phyloP scores from a whole-genome alignment of 1,140 invertebrate genomes.

The Chlorops oryzae region DNA sequence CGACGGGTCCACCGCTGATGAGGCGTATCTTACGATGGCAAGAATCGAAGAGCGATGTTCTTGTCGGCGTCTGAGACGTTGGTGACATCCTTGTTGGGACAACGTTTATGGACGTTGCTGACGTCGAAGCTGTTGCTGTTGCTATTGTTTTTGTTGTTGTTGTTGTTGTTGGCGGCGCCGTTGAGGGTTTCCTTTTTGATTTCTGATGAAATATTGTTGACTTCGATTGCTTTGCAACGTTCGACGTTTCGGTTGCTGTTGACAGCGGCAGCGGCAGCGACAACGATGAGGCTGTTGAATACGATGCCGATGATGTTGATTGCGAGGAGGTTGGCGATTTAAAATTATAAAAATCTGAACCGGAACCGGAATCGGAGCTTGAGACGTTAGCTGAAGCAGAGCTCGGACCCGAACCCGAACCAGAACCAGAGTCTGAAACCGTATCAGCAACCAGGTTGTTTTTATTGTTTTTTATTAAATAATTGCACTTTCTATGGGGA shows the following conservation, averaged over 20 bases:
- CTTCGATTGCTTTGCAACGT: conserved; percentile 5
- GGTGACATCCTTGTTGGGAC: conserved; percentile 31
- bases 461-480: background rate
- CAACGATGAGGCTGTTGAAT: conserved; percentile 3
- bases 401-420: no score
- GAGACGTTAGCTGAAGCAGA: no score
- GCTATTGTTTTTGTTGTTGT: background rate
- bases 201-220: conserved; percentile 15
- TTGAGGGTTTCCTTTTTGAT: no score
- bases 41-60: conserved; percentile 60
- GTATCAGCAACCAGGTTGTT: no score
- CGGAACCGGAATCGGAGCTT: no score
- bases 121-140: background rate
- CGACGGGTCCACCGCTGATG: conserved; percentile 56
- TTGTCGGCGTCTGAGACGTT: conserved; percentile 48
- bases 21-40: conserved; percentile 65
- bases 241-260: conserved; percentile 1
- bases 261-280: conserved; percentile 2
- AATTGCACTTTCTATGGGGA: background rate
- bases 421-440: no score
- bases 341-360: no score
- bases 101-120: background rate
- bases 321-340: no score
- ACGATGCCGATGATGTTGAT: conserved; percentile 3
- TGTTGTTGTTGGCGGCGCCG: conserved; percentile 2